Base-by-base conservation (phyloP, 1,140 invertebrate genomes). In the Spodoptera frugiperda region DNA sequence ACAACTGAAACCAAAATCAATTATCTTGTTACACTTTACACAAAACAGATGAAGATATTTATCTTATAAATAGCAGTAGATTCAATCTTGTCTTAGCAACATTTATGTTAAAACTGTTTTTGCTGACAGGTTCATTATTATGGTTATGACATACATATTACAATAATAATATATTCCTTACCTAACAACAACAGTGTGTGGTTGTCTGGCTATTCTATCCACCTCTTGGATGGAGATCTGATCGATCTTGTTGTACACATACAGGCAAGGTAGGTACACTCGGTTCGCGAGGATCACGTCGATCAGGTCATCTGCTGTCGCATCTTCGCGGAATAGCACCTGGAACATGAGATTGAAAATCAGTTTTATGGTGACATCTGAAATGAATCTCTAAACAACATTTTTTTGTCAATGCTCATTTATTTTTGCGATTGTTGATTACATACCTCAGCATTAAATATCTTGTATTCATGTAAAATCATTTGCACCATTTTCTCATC, bases 191-290 rank as follows among this genome's bases (percentile, higher is more conserved):
- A 99, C 96, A 84, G 97, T 98, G 92, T 99, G 96, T 0, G 97
- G 96, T 91, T 97, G 95, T 78, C 98, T 95, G 6, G 99, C 99
- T 89, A 99, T 97, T 87, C 98, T 95, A 94, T 99, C 98, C 6
- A 99, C 98, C 95, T 99, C 99, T 94, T 99, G 99, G 82, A 99
- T 98, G 25, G 98, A 99, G 85, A 99, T 98, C 95, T 99, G 99
- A 97, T 99, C 99, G 84, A 99, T 99, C 96, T 99, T 99, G 94
- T 99, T 99, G 94, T 99, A 99, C 59, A 99, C 98, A 95, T 99
- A 99, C 57, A 99, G 91, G 94, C 99, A 99, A 57, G 99, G 98
- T 85, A 99, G 95, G 94, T 99, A 99, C 59, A 99, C 98, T 82
- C 99, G 96, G 94, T 99, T 99, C 4, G 97, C 99, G 51, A 98